Base-by-base conservation (phyloP, 2,113 vertebrate genomes). In the Stomatorhinus ivindoensis region DNA sequence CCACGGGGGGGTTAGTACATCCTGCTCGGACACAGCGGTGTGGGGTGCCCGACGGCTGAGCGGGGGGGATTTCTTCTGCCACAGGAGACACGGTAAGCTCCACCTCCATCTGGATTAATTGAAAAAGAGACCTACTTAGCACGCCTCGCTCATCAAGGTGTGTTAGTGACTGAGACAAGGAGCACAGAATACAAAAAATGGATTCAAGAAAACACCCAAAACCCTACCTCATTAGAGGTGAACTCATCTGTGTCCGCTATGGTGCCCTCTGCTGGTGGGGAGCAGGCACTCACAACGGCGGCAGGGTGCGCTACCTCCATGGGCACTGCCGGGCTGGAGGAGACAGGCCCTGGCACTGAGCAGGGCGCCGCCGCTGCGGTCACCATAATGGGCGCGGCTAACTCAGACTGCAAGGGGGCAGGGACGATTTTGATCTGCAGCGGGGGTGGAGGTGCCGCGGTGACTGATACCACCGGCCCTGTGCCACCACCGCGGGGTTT, bases 21-120 rank as follows among this genome's bases (percentile, higher is more conserved):
- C 97, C 97, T 1, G 95, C 96, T 0, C 97, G 96, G 35, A 97
- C 93, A 10, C 97, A 98, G n/a, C 97, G 94, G 86, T 93, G 96
- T 0, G 94, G 95, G 11, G 93, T 92, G 92, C 94, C 7, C 55
- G 95, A 46, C 9, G 73, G 46, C 6, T 42, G 0, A 21, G 89
- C 48, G 0, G 95, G 89, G 3, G 93, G 80, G 31, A 89, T 48
- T 0, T 89, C 91, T 0, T 82, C 88, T 2, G 48, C 93, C 82
- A 94, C 91, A 0, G 97, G 95, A 35, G 96, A 96, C 0, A 96
- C 96, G 2, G 94, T 96, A 89, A 98, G 91, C 92, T 97, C 96
- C 84, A 98, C 96, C 93, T 97, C 96, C 97, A 98, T 97, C 95
- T 97, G 95, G 61, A 92, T 92, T 47, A 42, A 80, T 35, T 47